Conservation (phyloP, 2,113 vertebrate species). For the Butorides virescens region DNA sequence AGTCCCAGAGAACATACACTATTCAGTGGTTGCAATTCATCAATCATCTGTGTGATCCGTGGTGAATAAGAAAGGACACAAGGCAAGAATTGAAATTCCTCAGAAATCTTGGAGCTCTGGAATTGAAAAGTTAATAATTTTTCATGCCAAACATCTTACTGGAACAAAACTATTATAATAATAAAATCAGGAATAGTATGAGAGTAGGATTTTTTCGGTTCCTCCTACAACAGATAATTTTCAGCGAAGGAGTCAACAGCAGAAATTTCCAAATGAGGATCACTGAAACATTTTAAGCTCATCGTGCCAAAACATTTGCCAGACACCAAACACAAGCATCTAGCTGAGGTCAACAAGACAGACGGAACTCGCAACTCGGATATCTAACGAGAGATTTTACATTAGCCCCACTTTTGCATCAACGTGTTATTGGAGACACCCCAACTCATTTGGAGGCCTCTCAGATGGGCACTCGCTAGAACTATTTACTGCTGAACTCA, state of each 20-base stretch:
- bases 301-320: not conserved
- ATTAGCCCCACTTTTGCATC: not conserved
- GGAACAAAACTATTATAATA: not conserved
- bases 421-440: not conserved
- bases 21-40: not conserved
- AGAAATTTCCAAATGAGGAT: not conserved
- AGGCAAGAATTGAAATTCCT: not conserved
- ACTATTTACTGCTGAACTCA: not conserved
- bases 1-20: not conserved
- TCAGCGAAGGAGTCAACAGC: not conserved
- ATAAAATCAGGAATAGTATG: not conserved
- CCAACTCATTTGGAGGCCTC: not conserved
- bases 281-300: not conserved
- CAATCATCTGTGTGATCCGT: not conserved
- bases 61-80: not conserved
- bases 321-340: not conserved
- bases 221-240: not conserved
- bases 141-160: not conserved
- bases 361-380: not conserved
- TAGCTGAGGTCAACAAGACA: not conserved
- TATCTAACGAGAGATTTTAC: too few species aligned
- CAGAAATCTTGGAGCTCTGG: not conserved
- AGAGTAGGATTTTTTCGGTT: not conserved
- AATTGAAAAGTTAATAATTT: not conserved
- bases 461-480: not conserved